Conservation (phyloP, 2,113 vertebrate species). For the Chlorocebus sabaeus region DNA sequence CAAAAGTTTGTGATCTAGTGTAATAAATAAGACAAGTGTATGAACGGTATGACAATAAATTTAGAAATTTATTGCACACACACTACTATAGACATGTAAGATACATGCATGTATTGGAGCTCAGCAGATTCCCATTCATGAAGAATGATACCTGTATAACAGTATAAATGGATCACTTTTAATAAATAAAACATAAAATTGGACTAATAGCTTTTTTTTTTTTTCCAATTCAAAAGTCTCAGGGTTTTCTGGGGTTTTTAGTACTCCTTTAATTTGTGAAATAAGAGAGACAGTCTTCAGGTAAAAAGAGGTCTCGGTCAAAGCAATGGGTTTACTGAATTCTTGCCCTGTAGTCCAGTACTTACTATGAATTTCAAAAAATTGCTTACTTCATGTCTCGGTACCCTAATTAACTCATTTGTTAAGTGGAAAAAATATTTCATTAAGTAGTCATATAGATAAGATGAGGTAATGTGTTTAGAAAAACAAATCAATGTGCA, state of each 20-base stretch:
- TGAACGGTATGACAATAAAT: neutral
- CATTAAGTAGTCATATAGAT: neutral
- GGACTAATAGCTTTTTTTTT: neutral
- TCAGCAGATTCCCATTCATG: neutral
- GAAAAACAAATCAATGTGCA: neutral
- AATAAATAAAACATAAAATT: neutral
- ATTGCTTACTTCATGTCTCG: neutral
- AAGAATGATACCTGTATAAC: neutral
- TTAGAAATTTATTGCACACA: neutral
- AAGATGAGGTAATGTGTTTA: neutral
- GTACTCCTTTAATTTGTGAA: neutral
- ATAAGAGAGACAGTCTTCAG: neutral
- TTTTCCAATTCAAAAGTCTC: neutral
- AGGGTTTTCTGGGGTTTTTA: neutral
- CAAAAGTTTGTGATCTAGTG: neutral
- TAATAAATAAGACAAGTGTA: neutral
- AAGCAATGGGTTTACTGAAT: neutral
- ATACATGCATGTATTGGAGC: neutral
- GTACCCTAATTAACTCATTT: neutral
- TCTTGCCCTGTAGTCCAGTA: neutral
- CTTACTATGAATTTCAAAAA: neutral
- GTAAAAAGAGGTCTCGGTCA: neutral
- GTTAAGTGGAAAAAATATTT: neutral
- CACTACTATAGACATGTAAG: neutral
- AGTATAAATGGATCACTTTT: neutral